Base-by-base conservation (phyloP, 1,140 invertebrate species). In the Atta texana region DNA sequence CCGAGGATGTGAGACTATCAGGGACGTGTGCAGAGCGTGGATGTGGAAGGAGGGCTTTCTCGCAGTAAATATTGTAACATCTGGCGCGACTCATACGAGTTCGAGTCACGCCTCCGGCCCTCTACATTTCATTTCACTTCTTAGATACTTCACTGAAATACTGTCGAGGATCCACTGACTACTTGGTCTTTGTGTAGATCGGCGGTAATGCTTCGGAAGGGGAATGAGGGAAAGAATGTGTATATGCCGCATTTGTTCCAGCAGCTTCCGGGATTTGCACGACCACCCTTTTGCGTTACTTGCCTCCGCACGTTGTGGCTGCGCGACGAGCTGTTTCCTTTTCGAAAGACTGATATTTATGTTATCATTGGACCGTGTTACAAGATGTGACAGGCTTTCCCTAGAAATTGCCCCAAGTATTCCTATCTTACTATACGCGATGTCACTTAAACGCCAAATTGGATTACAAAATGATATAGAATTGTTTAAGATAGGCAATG, bases 51-150 rank as follows among this genome's bases (percentile, higher is more conserved):
- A 24, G 24, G 66, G 81, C 81, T 86, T 88, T 90, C 75, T 85
- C 82, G 92, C 91, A 92, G 92, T 94, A 93, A 94, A 94, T 94
- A 94, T 93, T 92, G 93, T 91, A 94, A 93, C 93, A 94, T 93
- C 93, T 94, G 93, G 93, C 64, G 89, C 90, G 87, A 90, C 91
- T 93, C 88, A 89, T 93, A 92, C 87, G 90, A 88, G 88, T 93
- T 93, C 92, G 88, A 94, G 93, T 93, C 92, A 93, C 92, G 90
- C 91, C 88, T 92, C 87, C 88, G 64, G 80, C 90, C 90, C 84
- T 90, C 90, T 91, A 94, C 93, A 94, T 94, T 94, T 93, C 91
- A 94, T 94, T 93, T 94, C 85, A 90, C 85, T 92, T 93, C 86
- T 92, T 82, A 92, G 89, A 93, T 93, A 93, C 92, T 93, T 93